Evolutionary conservation across 2,888 invertebrate species (phyloP), one percentile per base, ranked within the genome.

Genomic region (Lithodes maja): DNA sequence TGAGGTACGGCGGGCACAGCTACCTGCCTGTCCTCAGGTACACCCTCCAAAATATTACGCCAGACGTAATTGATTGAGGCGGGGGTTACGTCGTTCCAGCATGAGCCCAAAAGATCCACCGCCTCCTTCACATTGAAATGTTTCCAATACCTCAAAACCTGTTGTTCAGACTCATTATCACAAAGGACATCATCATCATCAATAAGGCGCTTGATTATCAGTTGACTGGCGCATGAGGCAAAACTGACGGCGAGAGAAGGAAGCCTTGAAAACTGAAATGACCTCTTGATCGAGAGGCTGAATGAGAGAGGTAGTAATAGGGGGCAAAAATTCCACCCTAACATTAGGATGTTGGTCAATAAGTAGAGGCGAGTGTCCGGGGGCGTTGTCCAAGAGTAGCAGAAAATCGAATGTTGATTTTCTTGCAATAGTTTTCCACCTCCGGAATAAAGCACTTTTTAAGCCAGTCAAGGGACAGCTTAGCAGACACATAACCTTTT

Each of bases 191-290:
- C 15, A 53, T 80, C 80, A 49, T 55, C 55, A 80, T 55, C 80
- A 49, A 53, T 33, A 80, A 15, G 54, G 54, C 7, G 54, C 33
- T 7, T 53, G 3, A 80, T 80, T 55, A 3, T 53, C 61, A 75
- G 75, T 80, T 55, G 2, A 17, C 33, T 53, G 55, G 7, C 80
- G n/a, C 80, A 80, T 52, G 2, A 53, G 5, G 15, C 80, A 2
- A 50, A 80, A 80, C n/a, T 80, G 80, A 15, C 80, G 80, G 7
- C 54, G 2, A 5, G 54, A 80, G 80, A 49, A 80, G 52, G 80
- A n/a, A 50, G 80, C 80, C 61, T 80, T 80, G n/a, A 80, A 1
- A 52, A 53, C 54, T 5, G 80, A 54, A 33, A 33, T 33, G 33
- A 33, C 33, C 33, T 33, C 33, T 33, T 33, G 33, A 33, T 33